A percentile compares a stretch with the other conserved stretches of the same genome.
Conservation (phyloP, 2,888 invertebrate species). For the Drosophila antonietae region DNA sequence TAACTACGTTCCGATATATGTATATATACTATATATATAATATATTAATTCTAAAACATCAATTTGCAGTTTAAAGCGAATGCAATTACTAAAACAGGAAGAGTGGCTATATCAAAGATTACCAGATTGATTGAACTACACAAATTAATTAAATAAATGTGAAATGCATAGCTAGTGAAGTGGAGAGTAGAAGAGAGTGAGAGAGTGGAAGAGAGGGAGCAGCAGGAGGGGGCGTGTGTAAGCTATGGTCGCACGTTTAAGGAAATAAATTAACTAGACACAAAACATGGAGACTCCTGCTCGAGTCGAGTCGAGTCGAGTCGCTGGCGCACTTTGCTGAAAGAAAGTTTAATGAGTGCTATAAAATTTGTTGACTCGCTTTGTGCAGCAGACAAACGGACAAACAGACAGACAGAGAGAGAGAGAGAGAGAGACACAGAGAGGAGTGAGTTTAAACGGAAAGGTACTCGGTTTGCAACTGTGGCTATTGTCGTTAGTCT, state of each 20-base stretch:
- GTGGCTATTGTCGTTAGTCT: slow-evolving; percentile 72
- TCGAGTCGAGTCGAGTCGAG: slow-evolving; percentile 38
- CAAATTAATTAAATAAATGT: slow-evolving; percentile 71
- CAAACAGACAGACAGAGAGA: neutral
- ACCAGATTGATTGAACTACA: slow-evolving; percentile 61
- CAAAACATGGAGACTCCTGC: slow-evolving; percentile 8
- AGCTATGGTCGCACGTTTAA: slow-evolving; percentile 34
- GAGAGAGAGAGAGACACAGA: neutral
- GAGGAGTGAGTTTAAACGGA: neutral
- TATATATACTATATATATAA: too few species aligned
- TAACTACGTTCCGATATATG: too few species aligned
- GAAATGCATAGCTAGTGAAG: neutral
- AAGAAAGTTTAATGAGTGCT: slow-evolving; percentile 79
- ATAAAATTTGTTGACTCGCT: slow-evolving; percentile 79
- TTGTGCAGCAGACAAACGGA: slow-evolving; percentile 32
- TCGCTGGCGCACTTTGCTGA: slow-evolving; percentile 60
- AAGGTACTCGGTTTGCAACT: slow-evolving; percentile 42
- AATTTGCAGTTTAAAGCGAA: neutral
- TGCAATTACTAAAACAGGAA: slow-evolving; percentile 4
- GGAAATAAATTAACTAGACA: slow-evolving; percentile 53
- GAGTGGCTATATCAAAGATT: neutral
- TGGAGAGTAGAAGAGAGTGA: neutral
- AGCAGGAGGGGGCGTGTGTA: neutral
- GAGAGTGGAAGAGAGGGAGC: neutral
- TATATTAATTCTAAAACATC: neutral